These are phyloP conservation scores for Aphrocallistes beatrix DNA, from an alignment of 37 sponge, comb jelly and placozoan genomes.

Conservation along the genomic window DNA sequence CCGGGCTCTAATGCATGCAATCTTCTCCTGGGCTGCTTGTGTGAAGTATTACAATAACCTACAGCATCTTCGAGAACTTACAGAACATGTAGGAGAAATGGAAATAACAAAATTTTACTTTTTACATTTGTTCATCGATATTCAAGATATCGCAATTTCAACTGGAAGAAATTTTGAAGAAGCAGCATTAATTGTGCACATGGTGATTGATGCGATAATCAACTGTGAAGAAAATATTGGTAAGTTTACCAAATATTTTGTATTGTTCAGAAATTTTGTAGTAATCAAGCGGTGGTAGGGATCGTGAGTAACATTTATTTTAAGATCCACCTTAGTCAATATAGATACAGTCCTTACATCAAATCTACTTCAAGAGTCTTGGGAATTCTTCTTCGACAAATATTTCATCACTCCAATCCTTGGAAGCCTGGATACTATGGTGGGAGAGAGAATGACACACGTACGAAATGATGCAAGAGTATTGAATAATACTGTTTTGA, in stretches of 20 bases:
- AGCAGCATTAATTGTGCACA: background rate
- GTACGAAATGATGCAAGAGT: background rate
- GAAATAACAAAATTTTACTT: background rate
- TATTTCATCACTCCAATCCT: slow-evolving; percentile 5
- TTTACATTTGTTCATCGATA: background rate
- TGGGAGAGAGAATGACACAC: background rate
- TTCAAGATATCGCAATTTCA: background rate
- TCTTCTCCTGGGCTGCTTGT: background rate
- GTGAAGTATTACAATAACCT: background rate
- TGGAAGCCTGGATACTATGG: background rate
- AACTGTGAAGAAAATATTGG: background rate
- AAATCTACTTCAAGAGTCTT: background rate
- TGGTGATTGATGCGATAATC: background rate
- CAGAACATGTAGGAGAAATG: background rate
- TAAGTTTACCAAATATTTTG: too few relatives aligned
- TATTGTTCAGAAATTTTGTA: too few relatives aligned
- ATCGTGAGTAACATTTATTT: too few relatives aligned
- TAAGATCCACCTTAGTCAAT: too few relatives aligned
- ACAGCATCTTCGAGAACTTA: background rate
- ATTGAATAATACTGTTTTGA: background rate
- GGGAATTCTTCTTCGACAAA: slow-evolving; percentile 7
- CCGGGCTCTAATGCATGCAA: background rate
- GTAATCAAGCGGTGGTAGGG: too few relatives aligned
- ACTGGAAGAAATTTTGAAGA: background rate
- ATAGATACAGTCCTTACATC: background rate